phyloP scores from a whole-genome alignment of 1,140 invertebrate species.

The Pseudomyrmex sp. region DNA sequence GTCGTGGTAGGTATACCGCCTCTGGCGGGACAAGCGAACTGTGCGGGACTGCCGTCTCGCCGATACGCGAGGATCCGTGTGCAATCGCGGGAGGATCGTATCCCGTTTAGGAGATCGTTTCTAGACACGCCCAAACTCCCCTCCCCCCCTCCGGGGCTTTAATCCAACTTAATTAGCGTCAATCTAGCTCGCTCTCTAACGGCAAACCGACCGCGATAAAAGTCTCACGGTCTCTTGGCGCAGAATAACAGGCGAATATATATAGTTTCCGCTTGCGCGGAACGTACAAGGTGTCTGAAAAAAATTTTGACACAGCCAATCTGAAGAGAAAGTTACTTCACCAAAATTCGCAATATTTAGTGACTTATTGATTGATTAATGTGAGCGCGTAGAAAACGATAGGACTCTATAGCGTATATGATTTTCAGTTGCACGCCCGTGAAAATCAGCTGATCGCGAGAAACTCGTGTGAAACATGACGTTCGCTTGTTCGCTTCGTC shows the following conservation, averaged over 20 bases:
- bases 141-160: neutral
- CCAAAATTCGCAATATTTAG: too few relatives aligned
- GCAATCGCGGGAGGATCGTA: constrained; percentile 23
- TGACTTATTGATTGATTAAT: too few relatives aligned
- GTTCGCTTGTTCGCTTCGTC: too few relatives aligned
- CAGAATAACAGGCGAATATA: constrained; percentile 24
- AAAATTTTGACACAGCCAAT: too few relatives aligned
- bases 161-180: constrained; percentile 59
- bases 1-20: neutral
- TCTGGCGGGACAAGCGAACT: neutral
- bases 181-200: constrained; percentile 21
- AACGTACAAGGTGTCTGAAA: too few relatives aligned
- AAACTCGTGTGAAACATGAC: too few relatives aligned
- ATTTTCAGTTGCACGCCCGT: too few relatives aligned
- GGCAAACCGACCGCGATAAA: constrained; percentile 37
- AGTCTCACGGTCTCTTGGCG: constrained; percentile 9
- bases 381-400: too few relatives aligned
- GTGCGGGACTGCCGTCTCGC: constrained; percentile 1
- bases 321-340: too few relatives aligned
- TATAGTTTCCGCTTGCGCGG: neutral
- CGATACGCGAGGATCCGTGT: constrained; percentile 35
- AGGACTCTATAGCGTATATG: too few relatives aligned
- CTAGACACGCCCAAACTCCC: neutral
- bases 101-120: constrained; percentile 49
- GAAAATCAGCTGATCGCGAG: too few relatives aligned